Evolutionary conservation across 2,113 vertebrate genomes (phyloP).

Genomic region (Trematocara unimaculatum): DNA sequence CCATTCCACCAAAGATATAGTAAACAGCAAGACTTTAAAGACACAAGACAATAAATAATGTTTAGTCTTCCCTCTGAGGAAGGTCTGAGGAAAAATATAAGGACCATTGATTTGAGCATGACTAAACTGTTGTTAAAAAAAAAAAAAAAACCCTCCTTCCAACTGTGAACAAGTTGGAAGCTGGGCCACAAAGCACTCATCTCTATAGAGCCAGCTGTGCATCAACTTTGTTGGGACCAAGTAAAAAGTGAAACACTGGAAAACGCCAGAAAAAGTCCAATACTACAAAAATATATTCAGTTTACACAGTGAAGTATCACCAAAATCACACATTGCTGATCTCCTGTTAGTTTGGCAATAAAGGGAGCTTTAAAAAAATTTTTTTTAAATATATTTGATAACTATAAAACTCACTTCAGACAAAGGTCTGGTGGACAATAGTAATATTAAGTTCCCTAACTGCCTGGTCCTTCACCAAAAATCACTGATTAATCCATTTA

Average conservation of each 20-base stretch:
- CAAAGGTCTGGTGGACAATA: background rate
- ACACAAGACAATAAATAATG: background rate
- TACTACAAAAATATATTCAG: background rate
- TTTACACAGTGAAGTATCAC: background rate
- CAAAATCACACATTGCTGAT: background rate
- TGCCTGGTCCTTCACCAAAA: background rate
- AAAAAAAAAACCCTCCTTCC: background rate
- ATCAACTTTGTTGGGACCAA: background rate
- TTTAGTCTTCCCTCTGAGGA: background rate
- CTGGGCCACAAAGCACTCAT: background rate
- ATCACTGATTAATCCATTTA: background rate
- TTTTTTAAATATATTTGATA: background rate
- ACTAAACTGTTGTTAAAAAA: background rate
- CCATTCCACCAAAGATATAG: background rate
- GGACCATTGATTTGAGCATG: background rate
- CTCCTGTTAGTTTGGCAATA: background rate
- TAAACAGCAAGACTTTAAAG: background rate
- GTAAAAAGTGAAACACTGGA: background rate
- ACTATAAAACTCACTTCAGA: background rate
- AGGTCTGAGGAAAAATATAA: background rate
- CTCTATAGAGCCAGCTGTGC: background rate
- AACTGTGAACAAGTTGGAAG: background rate
- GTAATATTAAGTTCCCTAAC: background rate
- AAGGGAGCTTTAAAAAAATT: fast-evolving
- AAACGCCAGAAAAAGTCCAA: background rate